Base-by-base conservation (phyloP, 1,140 invertebrate species). In the Vollenhovia emeryi region DNA sequence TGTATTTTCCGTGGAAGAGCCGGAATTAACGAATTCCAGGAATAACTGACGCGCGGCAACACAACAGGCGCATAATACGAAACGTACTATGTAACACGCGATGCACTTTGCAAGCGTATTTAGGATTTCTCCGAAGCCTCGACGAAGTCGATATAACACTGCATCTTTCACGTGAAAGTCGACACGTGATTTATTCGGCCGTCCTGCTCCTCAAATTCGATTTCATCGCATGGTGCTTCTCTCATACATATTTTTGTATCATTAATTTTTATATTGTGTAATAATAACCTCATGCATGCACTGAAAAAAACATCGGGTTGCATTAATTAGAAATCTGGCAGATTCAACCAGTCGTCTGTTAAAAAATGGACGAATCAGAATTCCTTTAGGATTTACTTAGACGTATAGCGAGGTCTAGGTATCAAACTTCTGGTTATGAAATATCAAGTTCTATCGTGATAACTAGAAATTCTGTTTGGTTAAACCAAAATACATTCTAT, bases 1-100 rank as follows among this genome's bases (percentile, higher is more conserved):
- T 82, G 78, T 73, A 82, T 73, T 82, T 79, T 82, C 78, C 78
- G 40, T n/a, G 36, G 78, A 82, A 73, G 66, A 71, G 50, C 11
- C 78, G 36, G 52, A 73, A 82, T 57, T 71, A 82, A 82, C 78
- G 24, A 82, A 82, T 82, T 57, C 78, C 66, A 11, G 40, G 66
- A 82, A 82, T 82, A 82, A 59, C 78, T 80, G 50, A 82, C 78
- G 24, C 66, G 78, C 52, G 36, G 78, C 64, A 68, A 68, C 50
- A 69, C 76, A 79, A 33, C 66, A 18, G 50, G 78, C 78, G 66
- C 78, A 82, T 73, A 82, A 82, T 82, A 82, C 78, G 50, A 82
- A 73, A 71, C 24, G 24, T 71, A 57, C 24, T 57, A 43, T 55
- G 64, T 57, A 73, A 73, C 78, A 82, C 78, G 78, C 78, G 50